Base-by-base conservation (phyloP, 2,113 vertebrate genomes). In the Rhinoderma darwinii region DNA sequence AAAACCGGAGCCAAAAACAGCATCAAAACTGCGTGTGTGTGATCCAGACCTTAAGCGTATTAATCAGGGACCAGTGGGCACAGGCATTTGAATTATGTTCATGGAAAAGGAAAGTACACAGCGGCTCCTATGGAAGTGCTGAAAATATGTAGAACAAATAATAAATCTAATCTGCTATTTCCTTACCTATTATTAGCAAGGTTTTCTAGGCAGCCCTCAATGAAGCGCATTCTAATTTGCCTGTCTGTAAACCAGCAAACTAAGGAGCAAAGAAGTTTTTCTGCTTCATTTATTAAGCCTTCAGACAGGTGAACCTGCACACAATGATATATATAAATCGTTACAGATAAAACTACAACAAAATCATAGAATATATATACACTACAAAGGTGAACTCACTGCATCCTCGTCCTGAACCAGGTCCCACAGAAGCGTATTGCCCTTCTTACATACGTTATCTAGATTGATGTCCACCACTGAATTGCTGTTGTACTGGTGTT, bases 241-340 rank as follows among this genome's bases (percentile, higher is more conserved):
- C 98, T 93, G 93, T 99, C 98, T 5, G 98, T 99, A 94, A 99
- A 99, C 98, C 98, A 99, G 91, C 98, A 99, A 5, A 99, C 98
- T 82, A 99, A 96, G 8, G 98, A 99, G 90, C 98, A 99, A 59
- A 99, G 94, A 91, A 99, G 96, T 93, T 99, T 99, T 93, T 99
- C 98, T 37, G 98, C 98, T 89, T 99, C 98, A 82, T 97, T 98
- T 88, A 99, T 99, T 92, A 99, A 93, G 87, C 98, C 98, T 93
- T 99, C 98, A 56, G 98, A 99, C 87, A 99, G 95, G 91, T 99
- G 97, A 91, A 99, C 96, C 98, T 99, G 90, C 76, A 93, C 91
- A 90, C 92, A 70, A 73, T 90, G 86, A 43, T 88, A 84, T 66
- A 86, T 88, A 86, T 7, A 41, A 14, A 37, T 89, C 89, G 94